phyloP scores from a whole-genome alignment of 1,140 invertebrate species.

The Gryon sp. region DNA sequence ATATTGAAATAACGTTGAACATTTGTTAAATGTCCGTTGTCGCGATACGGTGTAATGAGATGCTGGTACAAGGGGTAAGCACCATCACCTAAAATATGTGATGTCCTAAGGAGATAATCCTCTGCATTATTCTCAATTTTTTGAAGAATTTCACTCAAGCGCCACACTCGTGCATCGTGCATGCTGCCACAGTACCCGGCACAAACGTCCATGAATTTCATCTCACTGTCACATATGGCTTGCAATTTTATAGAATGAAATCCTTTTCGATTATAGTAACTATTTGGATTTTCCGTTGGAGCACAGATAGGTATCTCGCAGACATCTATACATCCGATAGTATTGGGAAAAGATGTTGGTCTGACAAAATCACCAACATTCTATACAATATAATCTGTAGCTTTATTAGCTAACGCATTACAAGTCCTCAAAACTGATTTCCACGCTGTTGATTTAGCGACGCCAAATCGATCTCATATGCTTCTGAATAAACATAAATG shows the following conservation, averaged over 20 bases:
- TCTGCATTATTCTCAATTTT: neutral
- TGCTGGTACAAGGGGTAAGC: neutral
- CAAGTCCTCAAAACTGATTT: neutral
- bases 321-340: neutral
- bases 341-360: neutral
- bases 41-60: neutral
- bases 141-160: neutral
- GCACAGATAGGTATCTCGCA: conserved; percentile 11
- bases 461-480: neutral
- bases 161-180: conserved; percentile 6
- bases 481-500: neutral
- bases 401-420: neutral
- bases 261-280: conserved; percentile 5
- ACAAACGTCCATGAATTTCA: conserved; percentile 3
- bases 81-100: neutral
- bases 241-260: conserved; percentile 14
- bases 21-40: neutral
- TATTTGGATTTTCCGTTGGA: neutral
- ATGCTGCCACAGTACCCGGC: conserved; percentile 1
- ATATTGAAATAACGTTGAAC: neutral
- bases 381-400: no score
- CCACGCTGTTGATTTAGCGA: neutral
- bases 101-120: neutral
- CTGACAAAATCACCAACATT: neutral
- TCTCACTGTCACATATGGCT: neutral